Base-by-base conservation (phyloP, 2,888 invertebrate species). In the Heliconius cydno region DNA sequence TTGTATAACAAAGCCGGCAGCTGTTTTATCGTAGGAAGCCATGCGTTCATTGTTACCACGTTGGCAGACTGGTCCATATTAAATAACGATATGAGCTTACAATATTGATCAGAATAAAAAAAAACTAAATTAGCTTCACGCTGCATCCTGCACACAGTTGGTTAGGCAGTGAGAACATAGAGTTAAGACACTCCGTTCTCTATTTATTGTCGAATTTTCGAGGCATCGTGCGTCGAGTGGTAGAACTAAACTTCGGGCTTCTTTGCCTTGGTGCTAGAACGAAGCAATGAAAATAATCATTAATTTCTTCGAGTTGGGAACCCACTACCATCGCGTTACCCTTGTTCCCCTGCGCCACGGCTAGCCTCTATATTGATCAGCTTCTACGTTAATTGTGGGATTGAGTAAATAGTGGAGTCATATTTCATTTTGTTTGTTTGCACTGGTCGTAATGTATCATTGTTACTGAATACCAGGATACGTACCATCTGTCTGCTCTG, bases 11-110 rank as follows among this genome's bases (percentile, higher is more conserved):
- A 63, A 81, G 80, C 79, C 82, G 83, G 86, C 88, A 87, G 89
- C 87, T 89, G 88, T 86, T 88, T 90, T 88, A 89, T 87, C 85
- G 86, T 75, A 74, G 78, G 86, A 88, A 88, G 86, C 87, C 87
- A 88, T 86, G 87, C 87, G 84, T 86, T 85, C 85, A 88, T 86
- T 88, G 88, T 86, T 88, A 88, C 88, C 89, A 88, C 86, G 86
- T 87, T 86, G 82, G 86, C 86, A 84, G 52, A 76, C 82, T 84
- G 82, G 80, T 85, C 86, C 84, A 81, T 87, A 89, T 90, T 89
- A 86, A 89, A 89, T 88, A 88, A 87, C 80, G 82, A 82, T 85
- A 85, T 83, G 85, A 84, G 83, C 83, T 84, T 79, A 84, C 83
- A 85, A 86, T 84, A 86, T 86, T 86, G 85, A 86, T 85, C 84